phyloP scores from a whole-genome alignment of 64 coral and sea anemone species.

The Astreopora myriophthalma region DNA sequence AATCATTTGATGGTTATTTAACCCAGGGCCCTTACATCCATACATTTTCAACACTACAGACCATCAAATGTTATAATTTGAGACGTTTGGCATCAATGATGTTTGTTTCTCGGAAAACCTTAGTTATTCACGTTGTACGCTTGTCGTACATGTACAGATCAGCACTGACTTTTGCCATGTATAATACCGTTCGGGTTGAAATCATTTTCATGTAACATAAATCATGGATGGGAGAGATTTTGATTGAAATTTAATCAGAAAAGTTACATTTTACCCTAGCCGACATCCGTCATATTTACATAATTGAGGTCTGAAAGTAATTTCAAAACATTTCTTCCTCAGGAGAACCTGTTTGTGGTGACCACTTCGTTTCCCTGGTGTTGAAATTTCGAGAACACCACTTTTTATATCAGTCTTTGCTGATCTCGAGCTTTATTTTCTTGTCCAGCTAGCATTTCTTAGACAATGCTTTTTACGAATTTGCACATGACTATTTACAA shows the following conservation, averaged over 20 bases:
- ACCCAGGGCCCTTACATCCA: neutral
- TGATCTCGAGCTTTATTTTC: neutral
- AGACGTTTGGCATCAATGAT: neutral
- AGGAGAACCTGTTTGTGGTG: neutral
- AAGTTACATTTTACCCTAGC: neutral
- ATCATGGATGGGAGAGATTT: neutral
- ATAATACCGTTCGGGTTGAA: neutral
- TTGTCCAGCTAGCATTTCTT: neutral
- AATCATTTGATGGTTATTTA: neutral
- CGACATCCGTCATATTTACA: neutral
- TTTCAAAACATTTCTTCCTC: neutral
- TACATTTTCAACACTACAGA: neutral
- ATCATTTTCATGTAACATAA: neutral
- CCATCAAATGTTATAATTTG: neutral
- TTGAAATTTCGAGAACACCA: neutral
- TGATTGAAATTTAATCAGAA: constrained; percentile 5
- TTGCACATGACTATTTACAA: neutral
- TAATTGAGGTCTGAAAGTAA: neutral
- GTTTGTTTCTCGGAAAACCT: neutral
- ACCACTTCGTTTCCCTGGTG: neutral
- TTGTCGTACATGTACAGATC: neutral
- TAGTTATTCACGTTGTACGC: neutral
- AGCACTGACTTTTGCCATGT: neutral
- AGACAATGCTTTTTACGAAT: neutral
- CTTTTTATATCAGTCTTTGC: neutral